Conservation (phyloP, 2,888 invertebrate species). For the Microctonus aethiopoides region DNA sequence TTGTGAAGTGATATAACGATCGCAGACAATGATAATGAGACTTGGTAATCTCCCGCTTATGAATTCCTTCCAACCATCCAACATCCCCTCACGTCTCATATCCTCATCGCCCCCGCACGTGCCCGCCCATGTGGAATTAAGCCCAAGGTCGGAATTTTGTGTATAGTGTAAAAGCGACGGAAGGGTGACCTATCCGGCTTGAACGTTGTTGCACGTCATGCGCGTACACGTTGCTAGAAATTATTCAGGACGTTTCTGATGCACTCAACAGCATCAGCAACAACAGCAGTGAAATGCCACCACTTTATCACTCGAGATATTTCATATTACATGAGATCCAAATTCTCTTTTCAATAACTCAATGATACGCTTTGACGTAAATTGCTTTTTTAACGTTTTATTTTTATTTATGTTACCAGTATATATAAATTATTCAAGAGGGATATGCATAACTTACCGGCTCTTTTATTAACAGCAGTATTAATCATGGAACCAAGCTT, state of each 20-base stretch:
- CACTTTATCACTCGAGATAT: neutral
- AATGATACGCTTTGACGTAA: neutral
- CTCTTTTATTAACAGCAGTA: conserved; percentile 70
- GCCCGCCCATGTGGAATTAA: conserved; percentile 23
- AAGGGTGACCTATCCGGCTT: conserved; percentile 19
- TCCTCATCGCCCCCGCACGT: neutral
- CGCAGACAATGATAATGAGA: conserved; percentile 15
- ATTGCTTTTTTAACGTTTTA: neutral
- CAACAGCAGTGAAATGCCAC: neutral
- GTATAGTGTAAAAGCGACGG: conserved; percentile 22
- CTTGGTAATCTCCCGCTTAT: conserved; percentile 37
- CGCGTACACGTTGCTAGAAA: conserved; percentile 1
- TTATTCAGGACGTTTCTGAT: conserved; percentile 4
- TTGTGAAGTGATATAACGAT: neutral
- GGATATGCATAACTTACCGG: conserved; percentile 57
- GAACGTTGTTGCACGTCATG: neutral
- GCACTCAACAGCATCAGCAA: neutral
- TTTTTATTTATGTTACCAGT: neutral
- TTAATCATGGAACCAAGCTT: conserved; percentile 74
- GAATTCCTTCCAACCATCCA: conserved; percentile 41
- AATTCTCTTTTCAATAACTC: neutral
- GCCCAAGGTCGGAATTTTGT: conserved; percentile 32
- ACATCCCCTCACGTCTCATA: conserved; percentile 14
- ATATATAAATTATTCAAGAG: conserved; percentile 48
- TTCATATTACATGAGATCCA: neutral